Evolutionary conservation across 2,113 vertebrate species (phyloP).

Genomic region (Tetrao urogallus): DNA sequence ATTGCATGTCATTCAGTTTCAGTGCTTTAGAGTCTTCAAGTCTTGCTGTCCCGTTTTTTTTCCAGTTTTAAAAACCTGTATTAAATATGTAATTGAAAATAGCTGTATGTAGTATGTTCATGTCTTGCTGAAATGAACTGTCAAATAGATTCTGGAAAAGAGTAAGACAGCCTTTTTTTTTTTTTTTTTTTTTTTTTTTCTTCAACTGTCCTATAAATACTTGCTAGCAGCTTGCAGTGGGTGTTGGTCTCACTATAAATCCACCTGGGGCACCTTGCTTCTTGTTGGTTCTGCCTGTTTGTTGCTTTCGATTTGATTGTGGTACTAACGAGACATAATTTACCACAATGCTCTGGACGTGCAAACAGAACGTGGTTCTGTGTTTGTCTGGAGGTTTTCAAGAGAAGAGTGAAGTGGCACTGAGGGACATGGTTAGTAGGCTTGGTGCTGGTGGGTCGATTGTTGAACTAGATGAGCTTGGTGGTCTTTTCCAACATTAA

Average conservation of each 20-base stretch:
- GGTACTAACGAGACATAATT: background rate
- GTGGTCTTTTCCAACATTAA: no score
- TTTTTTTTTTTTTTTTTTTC: no score
- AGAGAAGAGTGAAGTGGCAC: no score
- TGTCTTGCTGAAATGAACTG: background rate
- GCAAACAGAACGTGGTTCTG: background rate
- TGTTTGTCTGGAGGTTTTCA: no score
- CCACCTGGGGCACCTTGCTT: background rate
- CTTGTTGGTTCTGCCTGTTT: background rate
- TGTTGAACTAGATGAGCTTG: no score
- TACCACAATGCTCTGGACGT: background rate
- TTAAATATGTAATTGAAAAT: background rate
- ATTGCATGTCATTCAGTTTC: background rate
- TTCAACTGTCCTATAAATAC: conserved; percentile 30
- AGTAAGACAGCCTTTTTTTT: background rate
- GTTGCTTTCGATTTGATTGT: conserved; percentile 2
- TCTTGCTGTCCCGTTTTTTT: background rate
- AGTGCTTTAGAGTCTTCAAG: background rate
- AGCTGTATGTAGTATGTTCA: background rate
- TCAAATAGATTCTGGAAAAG: background rate
- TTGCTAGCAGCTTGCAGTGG: background rate
- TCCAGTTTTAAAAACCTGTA: background rate
- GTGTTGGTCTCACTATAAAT: background rate
- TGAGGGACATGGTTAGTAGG: no score
- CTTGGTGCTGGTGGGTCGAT: no score